Conservation (phyloP, 2,797 vertebrate genomes). For the Helarctos malayanus region DNA sequence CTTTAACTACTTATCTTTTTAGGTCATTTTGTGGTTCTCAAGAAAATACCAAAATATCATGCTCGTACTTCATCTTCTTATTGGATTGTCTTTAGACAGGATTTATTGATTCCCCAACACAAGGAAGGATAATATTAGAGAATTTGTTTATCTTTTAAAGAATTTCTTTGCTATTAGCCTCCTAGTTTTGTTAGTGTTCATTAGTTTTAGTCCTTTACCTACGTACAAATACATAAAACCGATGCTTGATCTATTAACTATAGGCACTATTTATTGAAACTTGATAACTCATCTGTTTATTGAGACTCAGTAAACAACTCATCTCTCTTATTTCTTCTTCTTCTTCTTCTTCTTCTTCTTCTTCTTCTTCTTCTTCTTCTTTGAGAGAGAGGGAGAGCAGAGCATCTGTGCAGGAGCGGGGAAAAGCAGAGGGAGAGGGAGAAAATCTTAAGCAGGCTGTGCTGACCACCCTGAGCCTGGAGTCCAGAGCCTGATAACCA, state of each 20-base stretch:
- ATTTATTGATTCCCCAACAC: background rate
- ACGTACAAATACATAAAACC: background rate
- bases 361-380: background rate
- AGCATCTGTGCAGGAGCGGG: background rate
- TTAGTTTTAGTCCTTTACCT: background rate
- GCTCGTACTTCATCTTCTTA: background rate
- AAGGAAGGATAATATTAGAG: background rate
- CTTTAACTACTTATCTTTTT: background rate
- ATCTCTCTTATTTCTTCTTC: background rate
- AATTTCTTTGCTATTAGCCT: background rate
- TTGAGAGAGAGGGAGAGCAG: background rate
- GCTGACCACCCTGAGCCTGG: background rate
- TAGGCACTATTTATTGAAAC: background rate
- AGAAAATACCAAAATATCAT: background rate
- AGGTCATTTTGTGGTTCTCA: background rate
- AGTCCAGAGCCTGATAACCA: background rate
- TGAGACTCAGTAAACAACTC: background rate
- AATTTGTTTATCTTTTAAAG: background rate
- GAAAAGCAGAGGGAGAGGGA: background rate
- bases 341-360: background rate
- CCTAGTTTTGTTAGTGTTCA: background rate
- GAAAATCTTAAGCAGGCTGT: background rate
- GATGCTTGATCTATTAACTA: background rate
- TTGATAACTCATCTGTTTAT: background rate
- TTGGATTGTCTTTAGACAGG: background rate